Evolutionary conservation across 2,797 vertebrate genomes (phyloP).

Genomic region (Esox masquinongy): DNA sequence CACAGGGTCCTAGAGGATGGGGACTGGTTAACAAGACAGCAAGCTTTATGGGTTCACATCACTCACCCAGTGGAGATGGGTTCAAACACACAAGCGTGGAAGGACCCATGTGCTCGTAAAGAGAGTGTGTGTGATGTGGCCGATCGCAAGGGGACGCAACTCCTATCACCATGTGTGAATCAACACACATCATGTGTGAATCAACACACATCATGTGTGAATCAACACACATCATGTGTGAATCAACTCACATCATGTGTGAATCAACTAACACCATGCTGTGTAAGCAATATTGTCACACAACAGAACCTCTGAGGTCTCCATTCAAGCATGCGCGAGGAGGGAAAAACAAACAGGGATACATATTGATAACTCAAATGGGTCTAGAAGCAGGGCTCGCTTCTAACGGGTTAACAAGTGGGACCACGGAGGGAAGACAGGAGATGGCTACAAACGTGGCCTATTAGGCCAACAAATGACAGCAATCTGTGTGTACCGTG

Average conservation of each 20-base stretch:
- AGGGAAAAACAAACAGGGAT: background rate
- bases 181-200: too few species aligned
- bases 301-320: background rate
- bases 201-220: too few species aligned
- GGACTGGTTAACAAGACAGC: slow-evolving; percentile 2
- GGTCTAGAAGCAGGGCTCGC: background rate
- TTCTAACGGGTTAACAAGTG: background rate
- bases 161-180: too few species aligned
- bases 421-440: background rate
- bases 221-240: too few species aligned
- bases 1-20: slow-evolving; percentile 4
- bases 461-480: background rate
- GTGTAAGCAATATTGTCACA: background rate
- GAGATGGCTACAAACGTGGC: background rate
- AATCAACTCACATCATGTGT: too few species aligned
- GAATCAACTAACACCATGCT: too few species aligned
- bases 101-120: too few species aligned
- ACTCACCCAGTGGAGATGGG: background rate
- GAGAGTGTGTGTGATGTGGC: background rate
- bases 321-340: background rate
- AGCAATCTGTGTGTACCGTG: background rate
- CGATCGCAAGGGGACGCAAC: too few species aligned
- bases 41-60: background rate
- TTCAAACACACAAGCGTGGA: background rate
- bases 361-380: background rate